Base-by-base conservation (phyloP, 37 sponge, comb jelly and placozoan species). In the Spongilla lacustris region DNA sequence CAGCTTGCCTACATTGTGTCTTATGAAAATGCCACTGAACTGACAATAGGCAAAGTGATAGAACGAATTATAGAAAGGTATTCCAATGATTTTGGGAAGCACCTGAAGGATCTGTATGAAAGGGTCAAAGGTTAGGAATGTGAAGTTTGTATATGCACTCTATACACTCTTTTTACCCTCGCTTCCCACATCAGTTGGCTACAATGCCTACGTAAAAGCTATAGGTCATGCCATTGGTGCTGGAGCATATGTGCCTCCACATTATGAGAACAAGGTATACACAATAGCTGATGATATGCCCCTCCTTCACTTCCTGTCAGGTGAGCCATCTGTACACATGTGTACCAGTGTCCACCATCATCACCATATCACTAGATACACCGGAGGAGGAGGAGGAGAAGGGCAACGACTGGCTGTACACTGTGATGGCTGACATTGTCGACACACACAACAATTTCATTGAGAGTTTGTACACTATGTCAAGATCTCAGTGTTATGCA, bases 211-310 rank as follows among this genome's bases (percentile, higher is more conserved):
- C 11, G 58, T 58, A 17, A 81, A 93, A 25, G 79, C 95, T 84
- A 86, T 87, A 70, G 95, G 98, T 27, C 95, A 92, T 25, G 89
- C 90, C 33, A 89, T 97, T 35, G 98, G 98, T 5, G 68, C 73
- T 36, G 98, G 93, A 11, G 92, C 93, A 24, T 97, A 93, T 88
- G 89, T 83, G 9, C 81, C 90, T 0, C 82, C 86, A 17, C 23
- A 80, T 19, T 81, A 81, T 22, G 93, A 91, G 26, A 90, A 92
- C 77, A 82, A 89, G 69, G 67, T 97, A 25, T 80, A 80, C 74
- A 80, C 86, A 12, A 94, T 96, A 58, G 86, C 82, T 74, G 88
- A 89, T 48, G 83, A 94, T 37, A 88, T 78, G 22, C 90, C 95
- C 4, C 69, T 95, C 19, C 73, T 97, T 17, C 86, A 86, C 69